Base-by-base conservation (phyloP, 2,113 vertebrate species). In the Melanocharis versteri region DNA sequence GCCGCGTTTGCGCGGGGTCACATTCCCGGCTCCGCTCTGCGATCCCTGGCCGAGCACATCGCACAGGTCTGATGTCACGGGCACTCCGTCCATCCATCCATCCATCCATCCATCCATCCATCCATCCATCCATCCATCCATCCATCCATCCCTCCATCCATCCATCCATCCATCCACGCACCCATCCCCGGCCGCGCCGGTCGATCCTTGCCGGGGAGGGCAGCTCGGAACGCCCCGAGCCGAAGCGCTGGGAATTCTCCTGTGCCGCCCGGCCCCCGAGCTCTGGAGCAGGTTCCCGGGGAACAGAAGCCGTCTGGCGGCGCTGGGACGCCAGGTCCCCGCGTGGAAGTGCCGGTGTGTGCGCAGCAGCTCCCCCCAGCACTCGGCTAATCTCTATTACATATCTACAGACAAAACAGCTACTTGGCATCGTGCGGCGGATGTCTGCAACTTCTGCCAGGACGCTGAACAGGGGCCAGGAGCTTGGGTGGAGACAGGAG, bases 371-470 rank as follows among this genome's bases (percentile, higher is more conserved):
- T 94, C 83, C 85, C 93, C 83, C 77, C 93, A 44, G 71, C 92
- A 54, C 77, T 90, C 78, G 31, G 80, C 96, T 96, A 97, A 97
- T 97, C 97, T 97, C 84, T 89, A 9, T 96, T 95, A 93, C 95
- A 89, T 94, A 97, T 97, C 96, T 97, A 21, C 96, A 97, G 96
- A 97, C 97, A 97, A 97, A 97, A 97, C 94, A 97, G 93, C 92
- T 80, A 42, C 91, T 97, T 97, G 95, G 97, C 96, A 97, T 64
- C 35, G 87, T 22, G 75, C 4, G 57, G 94, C 94, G 93, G 96
- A 97, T 97, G 97, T 97, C 97, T 97, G 95, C 91, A 97, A 92
- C 94, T 94, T 75, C 75, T 95, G 91, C 96, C 96, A 97, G 94
- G 95, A 91, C 70, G 58, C 83, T 94, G 96, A 96, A 92, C 89